phyloP scores from a whole-genome alignment of 2,797 vertebrate genomes.

The Falco peregrinus region DNA sequence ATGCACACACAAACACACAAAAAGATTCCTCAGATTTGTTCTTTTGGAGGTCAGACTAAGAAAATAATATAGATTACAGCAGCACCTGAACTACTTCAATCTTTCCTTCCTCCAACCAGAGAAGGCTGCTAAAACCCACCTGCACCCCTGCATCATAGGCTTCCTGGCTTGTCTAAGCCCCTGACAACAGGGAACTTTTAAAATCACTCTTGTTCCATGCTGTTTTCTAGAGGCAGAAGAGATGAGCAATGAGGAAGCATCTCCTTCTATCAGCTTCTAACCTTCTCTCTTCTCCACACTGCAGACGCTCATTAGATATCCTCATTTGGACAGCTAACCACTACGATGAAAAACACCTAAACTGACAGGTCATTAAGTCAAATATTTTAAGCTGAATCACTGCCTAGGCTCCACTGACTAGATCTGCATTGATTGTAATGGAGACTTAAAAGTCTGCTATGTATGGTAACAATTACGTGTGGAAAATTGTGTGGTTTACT shows the following conservation, averaged over 20 bases:
- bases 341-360: background rate
- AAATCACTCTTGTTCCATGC: background rate
- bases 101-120: background rate
- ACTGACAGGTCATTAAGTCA: background rate
- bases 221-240: background rate
- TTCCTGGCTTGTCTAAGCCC: background rate
- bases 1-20: background rate
- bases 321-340: background rate
- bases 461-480: background rate
- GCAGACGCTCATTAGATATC: background rate
- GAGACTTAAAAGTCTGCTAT: background rate
- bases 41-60: background rate
- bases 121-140: background rate
- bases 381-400: background rate
- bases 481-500: background rate
- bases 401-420: background rate
- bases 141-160: background rate
- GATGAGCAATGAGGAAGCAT: background rate
- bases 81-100: background rate
- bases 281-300: background rate
- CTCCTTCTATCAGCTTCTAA: background rate
- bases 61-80: background rate
- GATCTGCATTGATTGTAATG: background rate
- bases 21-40: background rate
- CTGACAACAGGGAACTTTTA: background rate